phyloP scores from a whole-genome alignment of 2,888 invertebrate genomes.

The Diaphora mendica region DNA sequence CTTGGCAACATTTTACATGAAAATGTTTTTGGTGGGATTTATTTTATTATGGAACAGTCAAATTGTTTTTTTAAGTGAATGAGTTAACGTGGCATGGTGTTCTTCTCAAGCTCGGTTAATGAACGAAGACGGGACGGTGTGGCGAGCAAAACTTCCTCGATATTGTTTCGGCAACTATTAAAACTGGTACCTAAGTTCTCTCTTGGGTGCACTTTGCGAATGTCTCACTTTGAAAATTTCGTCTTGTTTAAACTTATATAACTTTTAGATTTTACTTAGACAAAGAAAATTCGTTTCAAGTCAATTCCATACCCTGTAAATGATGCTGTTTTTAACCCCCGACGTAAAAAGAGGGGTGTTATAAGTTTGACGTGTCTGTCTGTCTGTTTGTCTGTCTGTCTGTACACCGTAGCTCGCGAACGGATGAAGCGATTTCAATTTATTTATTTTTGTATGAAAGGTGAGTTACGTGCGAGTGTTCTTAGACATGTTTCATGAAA shows the following conservation, averaged over 20 bases:
- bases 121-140: slow-evolving; percentile 47
- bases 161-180: slow-evolving; percentile 71
- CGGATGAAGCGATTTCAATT: no score
- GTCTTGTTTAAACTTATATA: slow-evolving; percentile 60
- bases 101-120: slow-evolving; percentile 57
- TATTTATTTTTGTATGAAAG: no score
- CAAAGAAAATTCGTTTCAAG: slow-evolving; percentile 36
- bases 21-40: no score
- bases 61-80: slow-evolving; percentile 56
- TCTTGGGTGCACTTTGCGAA: slow-evolving; percentile 67
- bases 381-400: no score
- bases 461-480: no score
- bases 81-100: slow-evolving; percentile 55
- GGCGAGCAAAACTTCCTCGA: slow-evolving; percentile 65
- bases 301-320: neutral
- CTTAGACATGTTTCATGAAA: no score
- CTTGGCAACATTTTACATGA: no score
- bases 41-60: slow-evolving; percentile 45
- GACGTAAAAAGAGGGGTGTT: no score
- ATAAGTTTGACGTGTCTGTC: no score
- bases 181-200: slow-evolving; percentile 60
- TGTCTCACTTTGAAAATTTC: slow-evolving; percentile 70
- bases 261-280: slow-evolving; percentile 52
- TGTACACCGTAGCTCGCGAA: no score
- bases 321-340: neutral